Conservation (phyloP, 2,113 vertebrate genomes). For the Sorex fumeus region DNA sequence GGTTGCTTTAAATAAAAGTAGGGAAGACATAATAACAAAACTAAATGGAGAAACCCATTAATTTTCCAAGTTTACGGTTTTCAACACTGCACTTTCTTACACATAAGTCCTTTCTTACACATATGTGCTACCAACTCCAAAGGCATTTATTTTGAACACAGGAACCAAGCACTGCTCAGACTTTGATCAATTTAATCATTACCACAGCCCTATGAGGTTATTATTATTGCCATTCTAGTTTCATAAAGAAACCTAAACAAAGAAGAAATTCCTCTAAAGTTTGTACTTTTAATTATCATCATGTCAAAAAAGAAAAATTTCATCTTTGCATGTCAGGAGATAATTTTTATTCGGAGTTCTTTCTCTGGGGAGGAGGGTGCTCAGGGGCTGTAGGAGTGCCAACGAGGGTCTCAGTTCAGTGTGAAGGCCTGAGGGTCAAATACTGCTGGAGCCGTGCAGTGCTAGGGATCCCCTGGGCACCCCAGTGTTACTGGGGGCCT, state of each 20-base stretch:
- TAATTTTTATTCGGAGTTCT: background rate
- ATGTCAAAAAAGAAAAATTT: constrained; percentile 23
- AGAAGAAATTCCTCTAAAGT: constrained; percentile 14
- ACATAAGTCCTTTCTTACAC: background rate
- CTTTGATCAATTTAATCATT: constrained; percentile 35
- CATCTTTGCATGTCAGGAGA: constrained; percentile 2
- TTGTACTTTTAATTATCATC: constrained; percentile 25
- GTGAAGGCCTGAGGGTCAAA: too few species aligned
- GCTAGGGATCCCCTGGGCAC: too few species aligned
- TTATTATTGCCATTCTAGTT: constrained; percentile 37
- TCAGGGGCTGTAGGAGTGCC: too few species aligned
- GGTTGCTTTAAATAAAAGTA: constrained; percentile 70
- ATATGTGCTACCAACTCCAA: background rate
- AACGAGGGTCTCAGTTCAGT: too few species aligned
- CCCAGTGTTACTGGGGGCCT: too few species aligned
- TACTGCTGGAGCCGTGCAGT: too few species aligned
- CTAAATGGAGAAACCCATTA: constrained; percentile 50
- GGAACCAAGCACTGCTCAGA: background rate
- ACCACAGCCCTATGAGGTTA: background rate
- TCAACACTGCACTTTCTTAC: constrained; percentile 31
- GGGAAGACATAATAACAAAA: constrained; percentile 45
- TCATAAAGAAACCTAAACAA: background rate
- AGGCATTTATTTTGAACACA: background rate
- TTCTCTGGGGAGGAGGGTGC: too few species aligned
- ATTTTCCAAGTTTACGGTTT: too few species aligned